These are phyloP conservation scores for Ophthalmolycus amberensis DNA, from an alignment of 2,113 vertebrate genomes.

Conservation along the genomic window DNA sequence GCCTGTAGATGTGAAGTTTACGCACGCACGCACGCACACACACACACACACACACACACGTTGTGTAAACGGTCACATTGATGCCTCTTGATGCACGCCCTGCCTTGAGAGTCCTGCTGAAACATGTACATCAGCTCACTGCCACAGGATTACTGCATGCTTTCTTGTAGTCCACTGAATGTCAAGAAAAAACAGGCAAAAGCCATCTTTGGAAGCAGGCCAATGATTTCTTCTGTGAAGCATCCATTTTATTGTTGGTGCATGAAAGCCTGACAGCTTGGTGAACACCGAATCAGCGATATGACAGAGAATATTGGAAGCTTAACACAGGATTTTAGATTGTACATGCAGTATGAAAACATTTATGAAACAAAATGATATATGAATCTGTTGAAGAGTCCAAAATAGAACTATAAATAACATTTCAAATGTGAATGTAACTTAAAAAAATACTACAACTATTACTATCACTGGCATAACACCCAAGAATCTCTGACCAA, in stretches of 20 bases:
- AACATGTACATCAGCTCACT: not conserved
- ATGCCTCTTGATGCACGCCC: not conserved
- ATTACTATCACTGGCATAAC: not conserved
- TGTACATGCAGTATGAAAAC: not conserved
- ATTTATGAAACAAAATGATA: constrained; percentile 7
- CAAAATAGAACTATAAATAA: not conserved
- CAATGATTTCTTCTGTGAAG: constrained; percentile 29
- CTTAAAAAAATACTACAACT: not conserved
- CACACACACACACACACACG: not conserved
- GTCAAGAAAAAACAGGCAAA: constrained; percentile 42
- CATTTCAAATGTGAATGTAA: not conserved
- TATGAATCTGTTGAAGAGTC: not conserved
- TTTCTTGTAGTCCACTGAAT: constrained; percentile 48
- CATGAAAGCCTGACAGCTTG: constrained; percentile 11
- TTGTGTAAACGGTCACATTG: not conserved
- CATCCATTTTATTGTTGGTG: constrained; percentile 29
- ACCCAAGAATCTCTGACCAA: not conserved
- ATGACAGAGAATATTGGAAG: constrained; percentile 9
- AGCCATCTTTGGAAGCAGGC: constrained; percentile 25
- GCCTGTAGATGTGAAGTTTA: not conserved
- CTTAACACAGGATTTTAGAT: not conserved
- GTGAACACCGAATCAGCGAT: constrained; percentile 3
- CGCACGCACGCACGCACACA: too few species aligned
- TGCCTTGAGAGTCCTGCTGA: not conserved
- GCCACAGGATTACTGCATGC: constrained; percentile 30